Evolutionary conservation across 2,113 vertebrate species (phyloP).

Genomic region (Serranochromis macrocephalus): DNA sequence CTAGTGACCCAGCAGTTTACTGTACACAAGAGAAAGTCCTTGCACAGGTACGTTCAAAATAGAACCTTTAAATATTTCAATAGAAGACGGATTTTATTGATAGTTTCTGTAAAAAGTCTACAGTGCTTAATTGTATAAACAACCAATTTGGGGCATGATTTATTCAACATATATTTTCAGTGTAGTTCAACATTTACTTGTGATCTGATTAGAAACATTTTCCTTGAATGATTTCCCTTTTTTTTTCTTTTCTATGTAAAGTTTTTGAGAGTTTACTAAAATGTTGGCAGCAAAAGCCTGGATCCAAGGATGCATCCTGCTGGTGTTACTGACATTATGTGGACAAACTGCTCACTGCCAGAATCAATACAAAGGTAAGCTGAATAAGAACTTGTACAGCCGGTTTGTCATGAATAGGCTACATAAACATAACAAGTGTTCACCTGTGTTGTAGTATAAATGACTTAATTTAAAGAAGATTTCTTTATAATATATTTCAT

Average conservation of each 20-base stretch:
- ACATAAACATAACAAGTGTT: neutral
- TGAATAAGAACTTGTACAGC: neutral
- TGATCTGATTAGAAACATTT: accelerated
- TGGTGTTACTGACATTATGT: neutral
- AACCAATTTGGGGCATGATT: neutral
- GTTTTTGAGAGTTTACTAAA: neutral
- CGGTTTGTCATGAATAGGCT: accelerated
- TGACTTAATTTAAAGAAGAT: accelerated
- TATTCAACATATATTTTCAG: neutral
- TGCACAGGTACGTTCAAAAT: neutral
- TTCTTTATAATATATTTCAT: accelerated
- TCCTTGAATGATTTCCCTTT: accelerated
- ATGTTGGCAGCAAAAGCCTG: neutral
- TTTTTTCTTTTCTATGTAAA: neutral
- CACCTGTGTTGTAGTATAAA: accelerated
- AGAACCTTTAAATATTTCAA: accelerated
- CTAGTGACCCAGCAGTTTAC: neutral
- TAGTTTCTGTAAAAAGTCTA: accelerated
- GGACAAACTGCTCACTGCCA: neutral
- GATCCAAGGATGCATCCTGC: neutral
- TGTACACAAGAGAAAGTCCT: neutral
- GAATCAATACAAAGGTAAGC: neutral
- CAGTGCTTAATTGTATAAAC: neutral
- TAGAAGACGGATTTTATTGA: neutral
- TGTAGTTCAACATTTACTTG: neutral